phyloP scores from a whole-genome alignment of 2,113 vertebrate species.

The Polypterus bichir region DNA sequence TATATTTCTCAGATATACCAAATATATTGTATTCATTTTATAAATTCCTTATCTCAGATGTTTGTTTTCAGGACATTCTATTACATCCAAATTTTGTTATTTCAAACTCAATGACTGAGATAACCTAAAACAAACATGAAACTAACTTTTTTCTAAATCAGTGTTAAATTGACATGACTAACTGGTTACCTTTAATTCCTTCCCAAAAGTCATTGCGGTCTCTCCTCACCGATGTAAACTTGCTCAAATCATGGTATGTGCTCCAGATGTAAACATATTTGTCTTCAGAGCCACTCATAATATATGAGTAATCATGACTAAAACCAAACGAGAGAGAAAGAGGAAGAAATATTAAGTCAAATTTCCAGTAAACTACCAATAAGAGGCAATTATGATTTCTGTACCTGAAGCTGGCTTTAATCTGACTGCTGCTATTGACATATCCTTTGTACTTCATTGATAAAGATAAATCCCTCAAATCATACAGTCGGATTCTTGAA shows the following conservation, averaged over 20 bases:
- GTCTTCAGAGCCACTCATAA: conserved; percentile 93
- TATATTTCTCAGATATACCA: too few relatives aligned
- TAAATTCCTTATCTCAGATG: too few relatives aligned
- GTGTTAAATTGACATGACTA: background rate
- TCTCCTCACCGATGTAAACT: conserved; percentile 89
- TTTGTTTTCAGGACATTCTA: too few relatives aligned
- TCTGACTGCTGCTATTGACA: conserved; percentile 96
- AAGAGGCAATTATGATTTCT: too few relatives aligned
- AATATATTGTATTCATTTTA: too few relatives aligned
- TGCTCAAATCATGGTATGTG: conserved; percentile 95
- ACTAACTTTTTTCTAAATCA: background rate
- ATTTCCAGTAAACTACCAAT: background rate
- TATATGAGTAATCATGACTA: conserved; percentile 93
- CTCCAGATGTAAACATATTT: conserved; percentile 98
- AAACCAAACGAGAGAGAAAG: conserved; percentile 16
- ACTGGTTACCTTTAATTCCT: conserved; percentile 85
- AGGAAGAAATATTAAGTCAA: background rate
- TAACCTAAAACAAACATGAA: background rate
- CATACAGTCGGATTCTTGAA: conserved; percentile 89
- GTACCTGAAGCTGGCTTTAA: conserved; percentile 97
- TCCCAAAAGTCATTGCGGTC: conserved; percentile 99
- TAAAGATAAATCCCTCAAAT: conserved; percentile 87
- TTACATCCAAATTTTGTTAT: too few relatives aligned
- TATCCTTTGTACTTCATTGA: conserved; percentile 99
- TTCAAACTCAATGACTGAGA: too few relatives aligned